These are phyloP conservation scores for Phalera bucephala DNA, from an alignment of 2,888 invertebrate species.

Conservation along the genomic window DNA sequence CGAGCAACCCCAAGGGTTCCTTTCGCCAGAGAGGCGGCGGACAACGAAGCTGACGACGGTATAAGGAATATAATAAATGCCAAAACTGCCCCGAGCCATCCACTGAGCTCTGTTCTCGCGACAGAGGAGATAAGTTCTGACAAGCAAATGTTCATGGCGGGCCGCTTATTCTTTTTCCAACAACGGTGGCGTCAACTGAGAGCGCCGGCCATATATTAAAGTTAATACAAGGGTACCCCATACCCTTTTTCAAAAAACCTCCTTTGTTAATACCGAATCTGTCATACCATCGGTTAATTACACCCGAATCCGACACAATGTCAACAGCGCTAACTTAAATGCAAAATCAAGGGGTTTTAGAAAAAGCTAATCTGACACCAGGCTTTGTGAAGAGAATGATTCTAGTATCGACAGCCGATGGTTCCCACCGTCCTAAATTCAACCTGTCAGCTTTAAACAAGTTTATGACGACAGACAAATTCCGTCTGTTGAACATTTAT, in stretches of 20 bases:
- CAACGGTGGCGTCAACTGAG: neutral
- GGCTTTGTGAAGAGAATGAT: slow-evolving; percentile 8
- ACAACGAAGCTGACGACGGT: neutral
- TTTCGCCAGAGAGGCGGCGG: too few species aligned
- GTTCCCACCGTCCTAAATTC: slow-evolving; percentile 3
- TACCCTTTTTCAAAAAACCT: neutral
- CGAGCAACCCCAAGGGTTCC: too few species aligned
- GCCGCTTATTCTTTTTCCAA: neutral
- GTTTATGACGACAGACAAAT: slow-evolving; percentile 5
- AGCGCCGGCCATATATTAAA: too few species aligned
- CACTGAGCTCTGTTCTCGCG: too few species aligned
- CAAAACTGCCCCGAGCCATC: neutral
- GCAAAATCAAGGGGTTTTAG: neutral
- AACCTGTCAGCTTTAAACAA: slow-evolving; percentile 8
- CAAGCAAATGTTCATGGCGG: neutral
- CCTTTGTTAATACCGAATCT: neutral
- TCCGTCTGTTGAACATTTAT: slow-evolving; percentile 12
- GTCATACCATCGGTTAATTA: neutral
- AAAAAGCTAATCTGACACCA: neutral
- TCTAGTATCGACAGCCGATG: slow-evolving; percentile 13
- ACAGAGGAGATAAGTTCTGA: neutral
- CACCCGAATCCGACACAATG: neutral
- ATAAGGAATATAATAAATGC: neutral
- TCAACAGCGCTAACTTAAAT: neutral
- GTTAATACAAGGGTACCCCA: neutral